Evolutionary conservation across 1,140 invertebrate genomes (phyloP).

Genomic region (Platorchestia sp.): DNA sequence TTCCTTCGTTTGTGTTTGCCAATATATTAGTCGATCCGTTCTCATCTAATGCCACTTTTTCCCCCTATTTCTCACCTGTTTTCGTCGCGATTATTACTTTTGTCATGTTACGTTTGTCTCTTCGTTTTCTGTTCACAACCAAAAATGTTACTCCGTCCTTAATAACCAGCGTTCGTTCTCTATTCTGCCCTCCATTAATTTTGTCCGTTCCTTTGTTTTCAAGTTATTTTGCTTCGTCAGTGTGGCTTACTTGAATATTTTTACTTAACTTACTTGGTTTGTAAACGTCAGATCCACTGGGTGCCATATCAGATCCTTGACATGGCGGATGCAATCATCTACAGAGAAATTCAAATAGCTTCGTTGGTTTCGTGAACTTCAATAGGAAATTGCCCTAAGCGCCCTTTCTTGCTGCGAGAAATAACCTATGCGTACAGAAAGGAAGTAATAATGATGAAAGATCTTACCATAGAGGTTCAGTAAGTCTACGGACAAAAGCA

Average conservation of each 20-base stretch:
- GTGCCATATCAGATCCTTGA: too few species aligned
- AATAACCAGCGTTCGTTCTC: background rate
- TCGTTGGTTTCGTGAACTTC: background rate
- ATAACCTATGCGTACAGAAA: too few species aligned
- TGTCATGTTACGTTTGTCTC: too few species aligned
- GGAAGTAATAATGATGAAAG: too few species aligned
- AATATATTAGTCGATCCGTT: background rate
- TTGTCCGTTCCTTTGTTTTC: background rate
- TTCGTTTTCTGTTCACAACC: too few species aligned
- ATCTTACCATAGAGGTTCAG: too few species aligned
- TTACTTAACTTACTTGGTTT: background rate
- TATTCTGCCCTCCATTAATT: background rate
- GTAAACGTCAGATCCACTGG: too few species aligned
- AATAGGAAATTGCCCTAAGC: background rate
- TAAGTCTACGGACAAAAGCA: too few species aligned
- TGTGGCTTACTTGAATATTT: background rate
- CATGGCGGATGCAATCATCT: background rate
- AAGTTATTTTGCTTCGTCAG: background rate
- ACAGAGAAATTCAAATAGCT: background rate
- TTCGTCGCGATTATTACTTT: too few species aligned
- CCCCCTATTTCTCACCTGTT: too few species aligned
- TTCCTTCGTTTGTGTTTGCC: background rate
- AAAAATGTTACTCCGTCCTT: too few species aligned
- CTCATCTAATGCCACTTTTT: background rate
- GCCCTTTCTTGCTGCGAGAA: background rate